Base-by-base conservation (phyloP, 2,797 vertebrate genomes). In the Oryzias sinensis region DNA sequence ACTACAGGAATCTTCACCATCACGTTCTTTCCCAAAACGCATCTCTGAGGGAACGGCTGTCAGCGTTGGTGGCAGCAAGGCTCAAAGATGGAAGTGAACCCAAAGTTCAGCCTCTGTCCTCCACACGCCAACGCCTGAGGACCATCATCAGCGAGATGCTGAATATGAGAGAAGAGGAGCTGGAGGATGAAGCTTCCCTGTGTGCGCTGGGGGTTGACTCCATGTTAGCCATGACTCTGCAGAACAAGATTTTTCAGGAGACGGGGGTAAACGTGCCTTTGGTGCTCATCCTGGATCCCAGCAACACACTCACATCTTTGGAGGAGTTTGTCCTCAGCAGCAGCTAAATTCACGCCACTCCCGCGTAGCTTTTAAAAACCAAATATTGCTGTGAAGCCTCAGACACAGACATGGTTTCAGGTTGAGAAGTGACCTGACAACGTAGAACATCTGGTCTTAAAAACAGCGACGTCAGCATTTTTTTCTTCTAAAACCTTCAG, bases 181-280 rank as follows among this genome's bases (percentile, higher is more conserved):
- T 96, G 42, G 72, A 80, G 33, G 87, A 91, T 46, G 79, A 89
- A 5, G 82, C 81, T 5, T 0, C 63, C 4, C 87, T 96, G 42
- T 78, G 65, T 1, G 81, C 82, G 0, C 40, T 95, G 56, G 94
- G 94, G 2, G 87, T 96, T 37, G 94, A 95, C 79, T 96, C 94
- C 0, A 93, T 96, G 93, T 70, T 93, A 68, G 93, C 93, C 48
- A 93, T 95, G 93, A 94, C 93, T 18, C 74, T 96, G 69, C 93
- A 95, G 83, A 94, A 92, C 72, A 89, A 82, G 7, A 85, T 95
- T 60, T 94, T 93, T 50, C 88, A 88, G 60, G 93, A 95, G 37
- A 87, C 81, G 9, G 90, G 86, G 4, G 86, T 94, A 17, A 92
- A 91, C 59, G 80, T 96, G 53, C 91, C 93, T 65, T 66, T 95